Conservation (phyloP, 2,888 invertebrate species). For the Sialis fuliginosa region DNA sequence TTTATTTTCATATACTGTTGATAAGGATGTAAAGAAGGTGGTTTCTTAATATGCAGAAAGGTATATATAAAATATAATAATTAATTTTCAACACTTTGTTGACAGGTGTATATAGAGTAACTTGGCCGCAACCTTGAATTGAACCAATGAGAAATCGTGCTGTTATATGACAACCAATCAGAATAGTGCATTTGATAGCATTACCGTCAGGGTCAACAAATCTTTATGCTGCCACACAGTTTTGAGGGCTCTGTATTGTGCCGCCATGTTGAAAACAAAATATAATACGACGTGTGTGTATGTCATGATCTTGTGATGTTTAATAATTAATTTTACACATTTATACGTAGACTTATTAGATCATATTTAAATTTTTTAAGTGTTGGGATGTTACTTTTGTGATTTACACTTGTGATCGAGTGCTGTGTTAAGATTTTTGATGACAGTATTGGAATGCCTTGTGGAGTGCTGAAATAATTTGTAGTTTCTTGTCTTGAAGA, state of each 20-base stretch:
- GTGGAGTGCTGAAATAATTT: too few relatives aligned
- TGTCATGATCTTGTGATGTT: too few relatives aligned
- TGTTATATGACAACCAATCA: slow-evolving; percentile 23
- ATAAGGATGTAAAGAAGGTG: neutral
- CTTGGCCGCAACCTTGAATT: slow-evolving; percentile 30
- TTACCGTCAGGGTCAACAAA: slow-evolving; percentile 30
- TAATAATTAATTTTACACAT: too few relatives aligned
- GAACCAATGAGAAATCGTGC: slow-evolving; percentile 22
- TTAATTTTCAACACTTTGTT: slow-evolving; percentile 9
- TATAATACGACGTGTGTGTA: slow-evolving; percentile 20
- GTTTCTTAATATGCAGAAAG: neutral
- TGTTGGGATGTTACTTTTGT: too few relatives aligned
- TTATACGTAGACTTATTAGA: too few relatives aligned
- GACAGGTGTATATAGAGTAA: slow-evolving; percentile 28
- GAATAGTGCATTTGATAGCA: slow-evolving; percentile 13
- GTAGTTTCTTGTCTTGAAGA: too few relatives aligned
- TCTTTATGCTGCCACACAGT: slow-evolving; percentile 17
- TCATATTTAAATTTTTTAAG: too few relatives aligned
- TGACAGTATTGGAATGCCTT: too few relatives aligned
- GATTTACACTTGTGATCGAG: too few relatives aligned
- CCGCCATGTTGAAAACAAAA: slow-evolving; percentile 32
- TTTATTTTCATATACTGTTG: neutral
- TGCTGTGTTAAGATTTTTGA: too few relatives aligned
- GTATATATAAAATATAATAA: neutral
- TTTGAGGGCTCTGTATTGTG: slow-evolving; percentile 10